Evolutionary conservation across 1,140 invertebrate species (phyloP), one percentile per base, ranked within the genome.

Genomic region (Rhagoletis pomonella): DNA sequence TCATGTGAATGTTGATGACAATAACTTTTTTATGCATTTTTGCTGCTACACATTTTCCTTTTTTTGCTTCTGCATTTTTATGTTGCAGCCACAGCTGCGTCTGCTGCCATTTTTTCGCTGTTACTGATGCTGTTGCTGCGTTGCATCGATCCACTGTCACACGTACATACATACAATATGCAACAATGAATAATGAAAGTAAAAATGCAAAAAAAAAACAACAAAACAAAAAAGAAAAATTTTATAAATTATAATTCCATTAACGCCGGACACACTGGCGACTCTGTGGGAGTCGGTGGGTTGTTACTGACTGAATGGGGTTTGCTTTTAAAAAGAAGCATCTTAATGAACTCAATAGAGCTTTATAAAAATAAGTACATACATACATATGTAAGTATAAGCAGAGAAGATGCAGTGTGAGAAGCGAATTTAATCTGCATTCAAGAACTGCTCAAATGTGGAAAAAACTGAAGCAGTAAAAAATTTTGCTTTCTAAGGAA

Each of bases 111-210:
- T 62, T 62, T 62, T 62, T 62, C n/a, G 9, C 4, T 7, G 12
- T 14, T 62, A 14, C 50, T 0, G 50, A 17, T 7, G 12, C n/a
- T 62, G 60, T 2, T 29, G 50, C 50, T 55, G n/a, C 47, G 10
- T 9, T 55, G 5, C 73, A 81, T 55, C 73, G 73, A 81, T 81
- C 44, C 12, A 12, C 47, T 55, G 47, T 14, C 29, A 29, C 29
- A 29, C 29, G 29, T 29, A 29, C 29, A 29, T 29, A 29, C 29
- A 29, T 81, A 29, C 29, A 39, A 55, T 81, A 29, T 81, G 73
- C 73, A 81, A 6, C 47, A 81, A 50, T 81, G 47, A 81, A 81
- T 81, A 81, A 81, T 81, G 73, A 81, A 81, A 81, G 73, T 73
- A 73, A 73, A 73, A 73, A 73, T 47, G 67, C 64, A 67, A 39